Base-by-base conservation (phyloP, 2,797 vertebrate species). In the Synanceia verrucosa region DNA sequence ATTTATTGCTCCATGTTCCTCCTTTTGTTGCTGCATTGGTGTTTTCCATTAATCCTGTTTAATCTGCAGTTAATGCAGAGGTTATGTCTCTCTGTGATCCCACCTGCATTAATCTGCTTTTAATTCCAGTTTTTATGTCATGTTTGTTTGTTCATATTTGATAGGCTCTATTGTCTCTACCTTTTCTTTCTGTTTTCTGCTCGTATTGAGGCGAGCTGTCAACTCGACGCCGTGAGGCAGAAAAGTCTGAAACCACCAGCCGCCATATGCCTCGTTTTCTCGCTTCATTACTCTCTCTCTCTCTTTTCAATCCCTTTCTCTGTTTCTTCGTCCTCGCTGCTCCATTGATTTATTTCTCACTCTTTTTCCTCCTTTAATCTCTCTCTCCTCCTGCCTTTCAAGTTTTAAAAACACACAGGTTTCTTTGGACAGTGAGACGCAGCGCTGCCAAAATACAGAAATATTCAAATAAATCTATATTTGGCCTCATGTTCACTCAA, bases 221-320 rank as follows among this genome's bases (percentile, higher is more conserved):
- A 78, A 79, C 73, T 73, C 48, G 7, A 68, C 65, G 79, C 87
- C 71, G 75, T 56, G 11, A 70, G 85, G 82, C 87, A 79, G 21
- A 74, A 69, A 72, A 86, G 65, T 85, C 82, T 79, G 82, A 68
- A 85, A 85, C 76, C 84, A 86, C 43, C 83, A 85, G 78, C 83
- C 71, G 63, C 85, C 85, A 87, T 85, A 87, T 88, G 82, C 55
- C 76, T 65, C 48, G 23, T 74, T 83, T 72, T 80, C 85, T 83
- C 69, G 57, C 86, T 79, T 85, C 82, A 79, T 84, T 84, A 78
- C 53, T 76, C 66, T 44, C 52, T 13, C 71, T 59, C n/a, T 43
- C 18, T 77, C 44, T 63, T 60, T 76, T 71, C 66, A 44, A 47
- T 48, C 47, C 18, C 43, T 23, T 7, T 65, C 37, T 69, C 56